Evolutionary conservation across 1,140 invertebrate genomes (phyloP), one percentile per base, ranked within the genome.

Genomic region (Grapholita molesta): DNA sequence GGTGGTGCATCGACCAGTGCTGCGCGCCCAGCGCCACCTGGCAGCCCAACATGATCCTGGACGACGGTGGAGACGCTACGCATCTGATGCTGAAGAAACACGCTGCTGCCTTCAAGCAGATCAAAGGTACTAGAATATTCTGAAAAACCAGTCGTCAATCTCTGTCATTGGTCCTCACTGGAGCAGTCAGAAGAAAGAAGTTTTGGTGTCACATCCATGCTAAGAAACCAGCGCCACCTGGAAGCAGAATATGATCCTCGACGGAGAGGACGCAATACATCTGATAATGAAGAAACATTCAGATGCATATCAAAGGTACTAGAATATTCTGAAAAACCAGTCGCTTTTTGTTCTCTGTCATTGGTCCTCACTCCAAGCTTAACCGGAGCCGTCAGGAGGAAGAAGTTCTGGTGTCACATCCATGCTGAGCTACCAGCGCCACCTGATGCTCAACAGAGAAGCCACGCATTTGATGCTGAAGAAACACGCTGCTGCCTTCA

Each of bases 361-460:
- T n/a, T n/a, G n/a, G n/a, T n/a, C n/a, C n/a, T n/a, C n/a, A n/a
- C n/a, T n/a, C n/a, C n/a, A n/a, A n/a, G n/a, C n/a, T n/a, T n/a
- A n/a, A n/a, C n/a, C n/a, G n/a, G n/a, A n/a, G n/a, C n/a, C n/a
- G n/a, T n/a, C n/a, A n/a, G n/a, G n/a, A n/a, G n/a, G 86, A 98
- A 99, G 84, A 98, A 99, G 85, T 99, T 99, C 92, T 99, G 98
- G 98, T 99, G 98, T 98, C 99, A 98, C 82, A 99, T 99, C 71
- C 98, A 99, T 91, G 89, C 89, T 96, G 99, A 25, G 96, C 96
- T 72, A 95, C 97, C 0, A 97, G 98, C 0, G 97, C 98, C 75
- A 95, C 95, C 83, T 99, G 98, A 98, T 97, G 80, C 98, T 98
- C n/a, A 99, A 99, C 89, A 98, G 98, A 2, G 98, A 99, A 93